These are phyloP conservation scores for Abscondita cerata DNA, from an alignment of 2,888 invertebrate genomes.

Conservation along the genomic window DNA sequence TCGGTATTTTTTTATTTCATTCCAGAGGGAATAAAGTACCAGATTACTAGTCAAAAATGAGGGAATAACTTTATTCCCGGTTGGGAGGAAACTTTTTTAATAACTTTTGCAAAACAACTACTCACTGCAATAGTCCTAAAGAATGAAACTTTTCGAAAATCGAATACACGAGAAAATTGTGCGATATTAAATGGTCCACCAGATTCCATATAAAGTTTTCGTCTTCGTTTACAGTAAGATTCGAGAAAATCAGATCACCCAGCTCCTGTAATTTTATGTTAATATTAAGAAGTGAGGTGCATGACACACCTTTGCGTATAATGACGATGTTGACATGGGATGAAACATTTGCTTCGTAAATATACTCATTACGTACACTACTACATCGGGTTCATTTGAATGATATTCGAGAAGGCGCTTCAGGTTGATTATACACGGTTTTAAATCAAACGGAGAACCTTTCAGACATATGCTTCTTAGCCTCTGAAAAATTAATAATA, in stretches of 20 bases:
- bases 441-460: constrained; percentile 22
- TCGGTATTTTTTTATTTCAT: too few species aligned
- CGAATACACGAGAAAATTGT: constrained; percentile 21
- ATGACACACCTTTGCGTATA: constrained; percentile 18
- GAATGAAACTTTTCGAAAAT: constrained; percentile 20
- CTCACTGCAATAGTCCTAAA: constrained; percentile 13
- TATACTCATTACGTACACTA: constrained; percentile 22
- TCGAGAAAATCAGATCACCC: constrained; percentile 18
- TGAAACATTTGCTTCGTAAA: constrained; percentile 21
- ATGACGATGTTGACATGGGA: constrained; percentile 15
- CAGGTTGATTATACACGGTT: constrained; percentile 18
- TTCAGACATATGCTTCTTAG: constrained; percentile 14
- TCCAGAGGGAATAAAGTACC: too few species aligned
- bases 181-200: constrained; percentile 20
- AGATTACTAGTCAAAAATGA: too few species aligned
- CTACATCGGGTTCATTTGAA: constrained; percentile 4
- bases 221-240: constrained; percentile 8
- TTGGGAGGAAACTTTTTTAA: too few species aligned
- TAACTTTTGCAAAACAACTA: not conserved
- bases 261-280: constrained; percentile 19
- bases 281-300: not conserved
- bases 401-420: constrained; percentile 13
- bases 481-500: constrained; percentile 8
- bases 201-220: constrained; percentile 18
- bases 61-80: too few species aligned